Conservation (phyloP, 30 jellyfish, hydroid and myxozoan genomes). For the Pseudorhiza aurosa region DNA sequence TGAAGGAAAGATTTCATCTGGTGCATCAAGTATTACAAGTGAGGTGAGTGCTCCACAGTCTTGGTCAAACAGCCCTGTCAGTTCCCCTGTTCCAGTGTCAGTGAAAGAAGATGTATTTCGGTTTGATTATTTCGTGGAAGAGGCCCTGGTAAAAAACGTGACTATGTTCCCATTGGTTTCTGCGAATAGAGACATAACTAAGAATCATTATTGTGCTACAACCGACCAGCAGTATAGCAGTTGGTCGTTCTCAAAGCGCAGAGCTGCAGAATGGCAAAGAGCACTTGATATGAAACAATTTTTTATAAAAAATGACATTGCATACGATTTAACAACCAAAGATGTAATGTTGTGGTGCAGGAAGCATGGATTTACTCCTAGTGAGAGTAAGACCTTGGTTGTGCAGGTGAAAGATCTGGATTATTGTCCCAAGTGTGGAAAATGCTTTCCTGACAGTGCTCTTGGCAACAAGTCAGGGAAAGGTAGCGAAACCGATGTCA, state of each 20-base stretch:
- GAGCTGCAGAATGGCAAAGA: conserved; percentile 98
- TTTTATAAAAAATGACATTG: neutral
- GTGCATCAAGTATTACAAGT: neutral
- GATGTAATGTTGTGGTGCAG: conserved; percentile 89
- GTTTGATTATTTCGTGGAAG: conserved; percentile 24
- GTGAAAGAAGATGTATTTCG: neutral
- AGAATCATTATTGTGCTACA: conserved; percentile 62
- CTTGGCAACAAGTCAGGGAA: neutral
- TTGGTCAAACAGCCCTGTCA: conserved; percentile 21
- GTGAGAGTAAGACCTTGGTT: conserved; percentile 67
- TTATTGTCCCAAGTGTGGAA: conserved; percentile 81
- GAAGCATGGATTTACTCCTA: conserved; percentile 82
- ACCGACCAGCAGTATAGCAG: conserved; percentile 61
- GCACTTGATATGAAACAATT: conserved; percentile 67
- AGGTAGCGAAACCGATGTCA: neutral
- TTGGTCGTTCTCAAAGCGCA: conserved; percentile 90
- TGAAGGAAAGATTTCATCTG: neutral
- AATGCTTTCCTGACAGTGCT: neutral
- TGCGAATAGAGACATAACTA: conserved; percentile 24
- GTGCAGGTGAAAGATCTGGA: conserved; percentile 3
- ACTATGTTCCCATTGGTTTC: conserved; percentile 64
- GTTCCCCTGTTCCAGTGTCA: neutral
- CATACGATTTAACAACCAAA: conserved; percentile 59
- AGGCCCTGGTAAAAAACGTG: conserved; percentile 35
- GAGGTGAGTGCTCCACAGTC: neutral